phyloP scores from a whole-genome alignment of 2,113 vertebrate species.

The Bothrops jararaca region DNA sequence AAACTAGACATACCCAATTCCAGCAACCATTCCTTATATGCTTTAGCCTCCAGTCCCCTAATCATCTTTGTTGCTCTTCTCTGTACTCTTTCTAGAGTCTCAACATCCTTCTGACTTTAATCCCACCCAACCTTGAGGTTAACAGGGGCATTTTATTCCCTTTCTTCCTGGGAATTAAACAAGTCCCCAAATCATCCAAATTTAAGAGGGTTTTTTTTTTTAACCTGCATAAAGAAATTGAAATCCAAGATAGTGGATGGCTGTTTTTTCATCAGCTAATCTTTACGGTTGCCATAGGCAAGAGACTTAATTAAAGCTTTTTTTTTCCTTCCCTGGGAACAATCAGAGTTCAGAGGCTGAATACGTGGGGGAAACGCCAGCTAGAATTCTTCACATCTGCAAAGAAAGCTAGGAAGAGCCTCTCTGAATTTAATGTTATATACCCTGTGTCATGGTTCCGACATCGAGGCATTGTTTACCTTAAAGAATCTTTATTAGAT shows the following conservation, averaged over 20 bases:
- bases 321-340: not conserved
- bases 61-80: no score
- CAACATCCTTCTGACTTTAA: not conserved
- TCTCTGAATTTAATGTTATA: not conserved
- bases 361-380: not conserved
- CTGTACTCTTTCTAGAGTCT: no score
- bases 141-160: not conserved
- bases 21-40: no score
- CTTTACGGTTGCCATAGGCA: not conserved
- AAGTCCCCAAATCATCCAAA: not conserved
- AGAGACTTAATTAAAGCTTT: not conserved
- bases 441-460: no score
- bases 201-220: not conserved
- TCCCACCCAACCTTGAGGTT: not conserved
- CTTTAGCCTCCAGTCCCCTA: not conserved
- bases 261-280: not conserved
- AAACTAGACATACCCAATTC: no score
- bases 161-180: not conserved
- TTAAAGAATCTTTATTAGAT: no score
- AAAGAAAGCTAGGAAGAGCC: not conserved
- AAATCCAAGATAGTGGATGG: not conserved
- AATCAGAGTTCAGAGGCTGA: not conserved
- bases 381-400: not conserved
- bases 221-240: not conserved
- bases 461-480: no score